Evolutionary conservation across 2,888 invertebrate genomes (phyloP), one percentile per base, ranked within the genome.

Genomic region (Drepanosiphum platanoidis): DNA sequence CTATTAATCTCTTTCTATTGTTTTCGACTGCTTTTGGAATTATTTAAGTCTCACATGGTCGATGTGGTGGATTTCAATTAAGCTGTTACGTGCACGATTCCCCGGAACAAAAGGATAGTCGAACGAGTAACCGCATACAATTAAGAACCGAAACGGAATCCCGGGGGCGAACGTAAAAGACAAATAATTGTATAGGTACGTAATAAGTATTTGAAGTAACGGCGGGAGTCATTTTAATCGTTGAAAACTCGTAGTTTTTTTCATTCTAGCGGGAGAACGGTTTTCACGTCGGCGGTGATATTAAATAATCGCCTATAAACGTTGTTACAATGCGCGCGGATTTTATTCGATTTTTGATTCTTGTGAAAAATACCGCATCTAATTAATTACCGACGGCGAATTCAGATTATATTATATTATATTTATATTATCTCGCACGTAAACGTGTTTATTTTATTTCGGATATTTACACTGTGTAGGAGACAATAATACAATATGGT

Each of bases 1-100:
- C 75, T 84, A 84, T 84, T 77, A 77, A 77, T 84, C 75, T 68
- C 52, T 15, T 58, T 84, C 39, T 58, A 84, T 84, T 84, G 84
- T 84, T 77, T 84, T 84, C 39, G 3, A 39, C 77, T 52, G 52
- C 75, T 77, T 77, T 84, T 30, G 36, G 64, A 77, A 84, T 84
- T 70, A 58, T 68, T 84, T 68, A 68, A 77, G 77, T 84, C 77
- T 77, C 52, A 27, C 77, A 58, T 68, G 34, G 64, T 66, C 27
- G 46, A 74, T 46, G 46, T 46, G 74, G 42, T 36, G 64, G 72
- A 83, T 83, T 83, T 83, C n/a, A 66, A 75, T 75, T 83, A 83
- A 72, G 72, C 68, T 72, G 58, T 66, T 74, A 64, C 66, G 46
- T 27, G 13, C 36, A 36, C 46, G 66, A 83, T 75, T 66, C 46